phyloP scores from a whole-genome alignment of 2,888 invertebrate species.

The Pecten maximus region DNA sequence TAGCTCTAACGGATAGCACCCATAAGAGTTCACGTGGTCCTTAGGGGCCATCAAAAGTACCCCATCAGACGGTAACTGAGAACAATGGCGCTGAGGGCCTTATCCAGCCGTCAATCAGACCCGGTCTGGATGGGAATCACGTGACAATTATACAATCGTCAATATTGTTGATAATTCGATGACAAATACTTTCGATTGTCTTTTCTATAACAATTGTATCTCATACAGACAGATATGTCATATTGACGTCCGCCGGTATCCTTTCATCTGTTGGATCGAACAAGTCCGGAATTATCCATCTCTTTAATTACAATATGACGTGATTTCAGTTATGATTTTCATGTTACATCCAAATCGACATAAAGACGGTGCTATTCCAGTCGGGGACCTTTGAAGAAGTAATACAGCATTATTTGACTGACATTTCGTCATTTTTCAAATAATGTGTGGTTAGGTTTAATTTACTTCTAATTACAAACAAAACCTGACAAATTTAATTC shows the following conservation, averaged over 20 bases:
- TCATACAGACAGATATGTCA: not conserved
- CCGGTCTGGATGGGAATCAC: not conserved
- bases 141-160: not conserved
- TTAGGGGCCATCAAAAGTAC: not conserved
- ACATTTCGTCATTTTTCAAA: conserved; percentile 18
- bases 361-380: not conserved
- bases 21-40: not conserved
- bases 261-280: conserved; percentile 6
- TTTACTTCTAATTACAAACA: conserved; percentile 25
- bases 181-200: not conserved
- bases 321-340: not conserved
- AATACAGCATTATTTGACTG: not conserved
- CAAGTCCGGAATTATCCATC: not conserved
- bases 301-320: not conserved
- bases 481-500: conserved; percentile 21
- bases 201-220: not conserved
- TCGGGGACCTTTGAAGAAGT: not conserved
- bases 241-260: not conserved
- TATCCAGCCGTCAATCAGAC: not conserved
- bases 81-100: not conserved
- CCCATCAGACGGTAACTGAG: not conserved
- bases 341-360: not conserved
- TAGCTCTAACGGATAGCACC: not conserved
- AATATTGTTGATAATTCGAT: not conserved
- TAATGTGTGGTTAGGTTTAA: conserved; percentile 15